A percentile compares a stretch with the other conserved stretches of the same genome.
These are phyloP conservation scores for Trichonephila inaurata DNA, from an alignment of 1,140 invertebrate species.

Conservation along the genomic window DNA sequence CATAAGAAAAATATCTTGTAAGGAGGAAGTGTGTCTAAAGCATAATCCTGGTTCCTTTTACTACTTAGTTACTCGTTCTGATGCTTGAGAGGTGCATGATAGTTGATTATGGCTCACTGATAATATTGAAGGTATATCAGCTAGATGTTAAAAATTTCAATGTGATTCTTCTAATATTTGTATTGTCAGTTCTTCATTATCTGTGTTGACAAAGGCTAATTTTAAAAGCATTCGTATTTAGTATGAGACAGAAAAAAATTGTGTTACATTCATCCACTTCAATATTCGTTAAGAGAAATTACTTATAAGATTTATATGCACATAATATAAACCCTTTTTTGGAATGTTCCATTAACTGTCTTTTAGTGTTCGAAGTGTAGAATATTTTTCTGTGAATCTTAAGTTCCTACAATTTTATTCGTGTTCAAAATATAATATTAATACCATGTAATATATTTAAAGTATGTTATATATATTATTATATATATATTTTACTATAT, in stretches of 20 bases:
- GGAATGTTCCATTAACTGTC: no score
- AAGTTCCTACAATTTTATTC: background rate
- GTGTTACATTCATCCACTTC: background rate
- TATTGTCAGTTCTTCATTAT: no score
- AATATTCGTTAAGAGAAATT: no score
- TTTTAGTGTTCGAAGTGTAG: no score
- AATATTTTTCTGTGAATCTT: background rate
- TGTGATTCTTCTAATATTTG: no score
- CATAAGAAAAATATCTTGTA: background rate
- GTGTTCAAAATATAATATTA: background rate
- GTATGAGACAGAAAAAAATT: background rate
- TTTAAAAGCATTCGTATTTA: background rate
- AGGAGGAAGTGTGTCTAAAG: constrained; percentile 1
- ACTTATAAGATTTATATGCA: no score
- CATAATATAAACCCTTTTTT: no score
- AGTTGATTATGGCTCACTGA: background rate
- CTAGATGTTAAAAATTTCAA: no score
- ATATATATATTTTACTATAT: no score
- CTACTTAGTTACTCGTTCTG: constrained; percentile 27
- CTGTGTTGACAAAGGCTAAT: no score
- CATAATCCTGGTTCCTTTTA: constrained; percentile 31
- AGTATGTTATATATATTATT: background rate
- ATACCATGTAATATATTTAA: background rate
- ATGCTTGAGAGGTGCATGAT: background rate
- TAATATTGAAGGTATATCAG: no score